Evolutionary conservation across 2,797 vertebrate genomes (phyloP), one percentile per base, ranked within the genome.

Genomic region (Coregonus ussuriensis): DNA sequence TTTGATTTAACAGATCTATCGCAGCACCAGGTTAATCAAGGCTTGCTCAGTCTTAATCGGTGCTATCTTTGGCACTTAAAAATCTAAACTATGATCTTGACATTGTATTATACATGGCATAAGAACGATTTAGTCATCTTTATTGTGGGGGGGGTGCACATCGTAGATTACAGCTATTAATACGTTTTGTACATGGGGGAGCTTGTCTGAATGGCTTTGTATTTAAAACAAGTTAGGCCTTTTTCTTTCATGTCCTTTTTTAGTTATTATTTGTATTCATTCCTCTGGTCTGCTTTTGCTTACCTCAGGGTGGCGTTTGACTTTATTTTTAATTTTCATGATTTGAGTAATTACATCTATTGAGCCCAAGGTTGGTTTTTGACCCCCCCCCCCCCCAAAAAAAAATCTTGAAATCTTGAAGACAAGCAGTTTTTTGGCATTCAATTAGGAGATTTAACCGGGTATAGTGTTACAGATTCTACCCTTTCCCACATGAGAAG

Each of bases 71-170:
- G 67, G 31, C 51, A 21, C 76, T 37, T 74, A 84, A 63, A 54
- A 51, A n/a, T 56, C 56, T 75, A 76, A 47, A 68, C 75, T 70
- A 77, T 35, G 7, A 82, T 83, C 75, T 79, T 83, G 29, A 56
- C 29, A 4, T 81, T 79, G 67, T 78, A 62, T 62, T 62, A 47
- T 47, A 4, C 56, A 4, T 69, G 65, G 73, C 73, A 78, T 79
- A 47, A 79, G 33, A 76, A 75, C 37, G 74, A 37, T 85, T 66
- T 62, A 6, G 54, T 59, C 54, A 6, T 21, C 3, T 53, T 53
- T 56, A 3, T 41, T 62, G 59, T 62, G 6, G 7, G 21, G 56
- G 7, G 21, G 59, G n/a, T 25, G 6, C n/a, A 62, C n/a, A 25
- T 62, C 7, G 11, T 62, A 62, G 59, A 62, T 62, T 62, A 62